Conservation (phyloP, 1,140 invertebrate genomes). For the Sitophilus oryzae region DNA sequence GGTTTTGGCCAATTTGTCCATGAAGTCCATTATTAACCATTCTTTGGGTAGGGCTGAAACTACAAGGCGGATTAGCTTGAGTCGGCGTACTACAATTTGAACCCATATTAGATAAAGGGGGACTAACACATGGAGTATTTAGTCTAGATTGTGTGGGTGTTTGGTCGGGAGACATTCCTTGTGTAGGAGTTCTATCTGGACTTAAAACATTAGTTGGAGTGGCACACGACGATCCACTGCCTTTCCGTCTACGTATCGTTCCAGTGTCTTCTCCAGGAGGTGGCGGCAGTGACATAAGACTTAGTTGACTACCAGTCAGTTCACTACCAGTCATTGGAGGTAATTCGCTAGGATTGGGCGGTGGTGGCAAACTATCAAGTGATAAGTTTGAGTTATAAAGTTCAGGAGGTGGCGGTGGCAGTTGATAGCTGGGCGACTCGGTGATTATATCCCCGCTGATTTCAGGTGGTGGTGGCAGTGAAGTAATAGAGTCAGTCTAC, state of each 20-base stretch:
- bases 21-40: constrained; percentile 11
- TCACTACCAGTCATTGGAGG: constrained; percentile 53
- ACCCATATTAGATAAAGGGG: constrained; percentile 45
- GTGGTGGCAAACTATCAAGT: constrained; percentile 68
- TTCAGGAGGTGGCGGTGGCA: constrained; percentile 57
- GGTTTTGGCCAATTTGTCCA: constrained; percentile 28
- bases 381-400: constrained; percentile 71
- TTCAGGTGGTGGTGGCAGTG: constrained; percentile 51
- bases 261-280: constrained; percentile 50
- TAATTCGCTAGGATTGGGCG: constrained; percentile 63
- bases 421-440: constrained; percentile 38
- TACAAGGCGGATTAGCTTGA: constrained; percentile 32
- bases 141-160: constrained; percentile 43
- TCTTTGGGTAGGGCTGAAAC: constrained; percentile 31
- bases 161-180: constrained; percentile 41
- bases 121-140: constrained; percentile 47
- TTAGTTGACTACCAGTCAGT: constrained; percentile 61
- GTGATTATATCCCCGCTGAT: constrained; percentile 44
- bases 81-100: constrained; percentile 40
- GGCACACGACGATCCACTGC: constrained; percentile 16
- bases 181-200: constrained; percentile 41
- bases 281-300: constrained; percentile 61
- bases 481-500: constrained; percentile 51
- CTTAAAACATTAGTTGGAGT: constrained; percentile 36
- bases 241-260: constrained; percentile 44